These are phyloP conservation scores for Gastrophryne carolinensis DNA, from an alignment of 2,797 vertebrate species.

Conservation along the genomic window DNA sequence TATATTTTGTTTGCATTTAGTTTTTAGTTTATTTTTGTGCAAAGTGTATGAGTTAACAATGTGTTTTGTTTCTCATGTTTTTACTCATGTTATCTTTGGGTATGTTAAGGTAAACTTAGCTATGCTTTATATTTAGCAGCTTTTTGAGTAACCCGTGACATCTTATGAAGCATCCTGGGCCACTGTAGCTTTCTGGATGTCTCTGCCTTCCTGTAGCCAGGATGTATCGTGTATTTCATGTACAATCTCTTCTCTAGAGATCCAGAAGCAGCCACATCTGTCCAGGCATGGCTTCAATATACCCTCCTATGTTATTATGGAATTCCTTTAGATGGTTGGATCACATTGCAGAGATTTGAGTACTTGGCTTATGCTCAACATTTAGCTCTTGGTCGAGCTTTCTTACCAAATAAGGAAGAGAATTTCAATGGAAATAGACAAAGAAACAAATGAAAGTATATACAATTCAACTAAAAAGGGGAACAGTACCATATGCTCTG, in stretches of 20 bases:
- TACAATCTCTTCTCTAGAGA: neutral
- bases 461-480: neutral
- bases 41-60: too few relatives aligned
- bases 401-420: slow-evolving; percentile 45
- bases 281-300: neutral
- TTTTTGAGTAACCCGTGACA: too few relatives aligned
- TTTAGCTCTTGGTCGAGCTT: neutral
- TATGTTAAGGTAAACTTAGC: too few relatives aligned
- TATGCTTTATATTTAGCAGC: too few relatives aligned
- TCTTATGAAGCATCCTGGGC: too few relatives aligned
- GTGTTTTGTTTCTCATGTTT: too few relatives aligned
- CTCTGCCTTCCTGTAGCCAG: too few relatives aligned
- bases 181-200: too few relatives aligned
- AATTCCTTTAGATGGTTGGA: slow-evolving; percentile 28
- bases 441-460: slow-evolving; percentile 8
- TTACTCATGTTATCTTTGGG: too few relatives aligned
- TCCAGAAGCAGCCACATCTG: neutral
- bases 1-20: too few relatives aligned
- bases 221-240: neutral
- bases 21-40: too few relatives aligned
- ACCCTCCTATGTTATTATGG: slow-evolving; percentile 4
- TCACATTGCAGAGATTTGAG: slow-evolving; percentile 18
- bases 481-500: neutral
- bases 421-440: slow-evolving; percentile 17
- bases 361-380: slow-evolving; percentile 29